Evolutionary conservation across 37 sponge, comb jelly and placozoan genomes (phyloP).

Genomic region (Axinella damicornis): DNA sequence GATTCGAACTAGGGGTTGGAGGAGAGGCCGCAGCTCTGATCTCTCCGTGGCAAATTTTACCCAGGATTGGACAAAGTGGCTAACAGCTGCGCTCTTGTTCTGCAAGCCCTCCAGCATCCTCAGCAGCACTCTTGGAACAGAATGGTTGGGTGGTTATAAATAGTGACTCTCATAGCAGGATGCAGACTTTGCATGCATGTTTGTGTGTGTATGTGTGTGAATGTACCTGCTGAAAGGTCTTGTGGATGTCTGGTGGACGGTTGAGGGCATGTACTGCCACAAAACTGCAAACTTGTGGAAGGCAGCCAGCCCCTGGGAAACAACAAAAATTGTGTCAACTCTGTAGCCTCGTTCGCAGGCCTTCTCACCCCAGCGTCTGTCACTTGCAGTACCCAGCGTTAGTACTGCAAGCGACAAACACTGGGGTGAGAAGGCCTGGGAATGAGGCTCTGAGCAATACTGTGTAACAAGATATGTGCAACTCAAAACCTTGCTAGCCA

Average conservation of each 20-base stretch:
- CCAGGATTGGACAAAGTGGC: slow-evolving; percentile 42
- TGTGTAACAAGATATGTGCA: too few species aligned
- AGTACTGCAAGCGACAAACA: too few species aligned
- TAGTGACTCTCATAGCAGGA: neutral
- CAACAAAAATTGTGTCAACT: too few species aligned
- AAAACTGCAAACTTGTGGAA: slow-evolving; percentile 52
- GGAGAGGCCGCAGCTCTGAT: neutral
- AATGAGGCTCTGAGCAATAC: too few species aligned
- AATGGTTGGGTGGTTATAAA: neutral
- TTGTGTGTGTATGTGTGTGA: neutral
- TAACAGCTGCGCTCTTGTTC: slow-evolving; percentile 24
- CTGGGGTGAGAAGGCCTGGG: too few species aligned
- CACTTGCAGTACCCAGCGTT: too few species aligned
- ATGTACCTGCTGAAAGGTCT: slow-evolving; percentile 45
- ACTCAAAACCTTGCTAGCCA: slow-evolving; percentile 29
- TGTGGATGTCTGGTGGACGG: neutral
- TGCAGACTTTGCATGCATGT: neutral
- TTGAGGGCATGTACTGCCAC: slow-evolving; percentile 49
- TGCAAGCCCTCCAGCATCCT: slow-evolving; percentile 74
- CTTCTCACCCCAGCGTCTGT: too few species aligned
- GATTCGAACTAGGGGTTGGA: slow-evolving; percentile 49
- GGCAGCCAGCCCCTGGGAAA: slow-evolving; percentile 25
- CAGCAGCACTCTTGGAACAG: slow-evolving; percentile 29
- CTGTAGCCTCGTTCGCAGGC: too few species aligned
- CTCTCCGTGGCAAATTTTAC: slow-evolving; percentile 5